Base-by-base conservation (phyloP, 2,113 vertebrate genomes). In the Cygnus buccinator region DNA sequence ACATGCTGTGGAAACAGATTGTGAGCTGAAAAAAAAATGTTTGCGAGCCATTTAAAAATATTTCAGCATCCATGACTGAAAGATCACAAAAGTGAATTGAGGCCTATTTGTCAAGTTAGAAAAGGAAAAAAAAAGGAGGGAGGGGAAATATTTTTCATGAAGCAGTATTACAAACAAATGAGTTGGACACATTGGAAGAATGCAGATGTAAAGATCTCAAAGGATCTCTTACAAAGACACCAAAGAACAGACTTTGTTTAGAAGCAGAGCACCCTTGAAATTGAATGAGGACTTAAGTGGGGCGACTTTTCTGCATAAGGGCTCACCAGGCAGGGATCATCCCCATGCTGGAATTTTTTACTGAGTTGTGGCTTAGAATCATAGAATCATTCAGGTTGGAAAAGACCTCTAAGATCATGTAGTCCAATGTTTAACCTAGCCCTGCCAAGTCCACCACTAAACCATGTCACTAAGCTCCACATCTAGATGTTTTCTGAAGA, bases 251-350 rank as follows among this genome's bases (percentile, higher is more conserved):
- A 26, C 4, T 78, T 22, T 57, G 6, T 59, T 77, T 52, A 79
- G 54, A 76, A 61, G 13, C 5, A 31, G 9, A 71, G 3, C 25
- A 33, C 55, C 16, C 35, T 77, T 86, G 28, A 44, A 33, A 71
- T 6, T 67, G 6, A 62, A 15, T 19, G 13, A 63, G 29, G n/a
- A 12, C 62, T 7, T 55, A 41, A 71, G 3, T 0, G 0, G 10
- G 22, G 22, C 50, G 17, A 55, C 10, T 46, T 44, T 90, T 89
- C 63, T 84, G 16, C 28, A 4, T 37, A 52, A 50, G 14, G 10
- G 6, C 11, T 67, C 11, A 25, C n/a, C 17, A 63, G 41, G 13
- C 6, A 52, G 31, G 31, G 15, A 52, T 63, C 29, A 22, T 25
- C 3, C 8, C 14, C 19, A 10, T 6, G 3, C 14, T 4, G 15